Conservation (phyloP, 53 echinoderm and acorn worm genomes). For the Temnopleurus reevesii region DNA sequence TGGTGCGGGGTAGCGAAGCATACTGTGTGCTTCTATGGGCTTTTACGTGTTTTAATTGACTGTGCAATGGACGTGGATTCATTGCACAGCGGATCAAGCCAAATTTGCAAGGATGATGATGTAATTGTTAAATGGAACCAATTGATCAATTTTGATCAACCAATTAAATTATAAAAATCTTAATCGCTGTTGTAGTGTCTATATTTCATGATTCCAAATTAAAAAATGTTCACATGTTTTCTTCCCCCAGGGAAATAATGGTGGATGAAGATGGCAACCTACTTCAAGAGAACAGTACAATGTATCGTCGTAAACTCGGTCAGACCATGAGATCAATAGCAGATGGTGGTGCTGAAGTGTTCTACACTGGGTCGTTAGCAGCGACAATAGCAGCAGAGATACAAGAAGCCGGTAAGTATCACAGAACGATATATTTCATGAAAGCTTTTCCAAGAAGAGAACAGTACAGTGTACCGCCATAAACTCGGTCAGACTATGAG, state of each 20-base stretch:
- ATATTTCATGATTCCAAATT: no score
- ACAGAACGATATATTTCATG: no score
- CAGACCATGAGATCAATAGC: conserved; percentile 55
- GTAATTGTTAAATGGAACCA: no score
- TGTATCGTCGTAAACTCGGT: conserved; percentile 51
- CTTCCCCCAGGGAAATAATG: neutral
- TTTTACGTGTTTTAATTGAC: no score
- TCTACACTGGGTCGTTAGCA: conserved; percentile 66
- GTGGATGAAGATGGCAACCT: neutral
- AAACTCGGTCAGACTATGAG: conserved; percentile 54
- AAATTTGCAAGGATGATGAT: no score
- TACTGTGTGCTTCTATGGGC: no score
- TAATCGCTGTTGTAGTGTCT: no score
- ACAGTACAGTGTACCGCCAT: conserved; percentile 48
- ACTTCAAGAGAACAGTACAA: conserved; percentile 42
- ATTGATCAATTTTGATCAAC: no score
- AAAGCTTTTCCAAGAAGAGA: conserved; percentile 20
- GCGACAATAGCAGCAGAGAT: conserved; percentile 67
- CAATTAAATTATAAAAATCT: no score
- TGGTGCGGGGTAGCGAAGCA: no score
- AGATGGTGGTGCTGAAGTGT: conserved; percentile 56
- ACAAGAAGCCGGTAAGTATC: conserved; percentile 58
- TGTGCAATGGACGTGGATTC: no score
- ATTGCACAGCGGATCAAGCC: no score
- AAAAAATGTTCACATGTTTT: neutral